Conservation (phyloP, 1,140 invertebrate genomes). For the Telenomus remus region DNA sequence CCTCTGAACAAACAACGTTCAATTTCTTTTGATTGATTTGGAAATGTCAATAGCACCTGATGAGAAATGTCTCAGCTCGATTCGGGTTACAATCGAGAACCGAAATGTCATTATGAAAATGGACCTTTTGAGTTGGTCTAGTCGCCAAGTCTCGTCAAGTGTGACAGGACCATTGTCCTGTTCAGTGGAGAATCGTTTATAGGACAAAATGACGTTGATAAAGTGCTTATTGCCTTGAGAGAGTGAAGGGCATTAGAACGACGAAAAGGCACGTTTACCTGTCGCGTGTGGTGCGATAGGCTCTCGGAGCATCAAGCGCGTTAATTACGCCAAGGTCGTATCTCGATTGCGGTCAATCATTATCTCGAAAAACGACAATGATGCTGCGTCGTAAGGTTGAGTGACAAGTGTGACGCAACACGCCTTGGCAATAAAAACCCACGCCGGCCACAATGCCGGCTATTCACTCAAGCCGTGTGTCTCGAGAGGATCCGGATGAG, state of each 20-base stretch:
- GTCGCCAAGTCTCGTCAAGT: conserved; percentile 21
- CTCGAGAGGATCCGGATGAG: conserved; percentile 42
- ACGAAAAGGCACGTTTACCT: conserved; percentile 29
- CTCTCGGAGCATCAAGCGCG: conserved; percentile 62
- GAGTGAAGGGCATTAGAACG: conserved; percentile 30
- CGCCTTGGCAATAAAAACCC: conserved; percentile 61
- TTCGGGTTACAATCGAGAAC: conserved; percentile 11
- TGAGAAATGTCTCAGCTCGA: conserved; percentile 11
- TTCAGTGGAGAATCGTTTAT: conserved; percentile 19
- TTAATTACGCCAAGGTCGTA: conserved; percentile 71
- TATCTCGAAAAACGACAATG: conserved; percentile 55
- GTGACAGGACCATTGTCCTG: conserved; percentile 39
- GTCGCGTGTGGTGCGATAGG: conserved; percentile 23
- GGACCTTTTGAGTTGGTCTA: conserved; percentile 19
- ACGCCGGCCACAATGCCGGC: conserved; percentile 34
- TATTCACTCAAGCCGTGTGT: conserved; percentile 32
- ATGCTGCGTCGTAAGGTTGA: conserved; percentile 51
- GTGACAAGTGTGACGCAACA: conserved; percentile 66
- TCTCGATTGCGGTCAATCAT: conserved; percentile 64
- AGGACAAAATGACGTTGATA: conserved; percentile 47
- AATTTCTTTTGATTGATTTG: too few relatives aligned
- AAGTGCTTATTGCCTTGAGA: conserved; percentile 41
- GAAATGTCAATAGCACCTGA: not conserved
- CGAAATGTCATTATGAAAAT: conserved; percentile 38
- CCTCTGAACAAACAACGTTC: too few relatives aligned